These are phyloP conservation scores for Falco rusticolus DNA, from an alignment of 2,797 vertebrate genomes.

Conservation along the genomic window DNA sequence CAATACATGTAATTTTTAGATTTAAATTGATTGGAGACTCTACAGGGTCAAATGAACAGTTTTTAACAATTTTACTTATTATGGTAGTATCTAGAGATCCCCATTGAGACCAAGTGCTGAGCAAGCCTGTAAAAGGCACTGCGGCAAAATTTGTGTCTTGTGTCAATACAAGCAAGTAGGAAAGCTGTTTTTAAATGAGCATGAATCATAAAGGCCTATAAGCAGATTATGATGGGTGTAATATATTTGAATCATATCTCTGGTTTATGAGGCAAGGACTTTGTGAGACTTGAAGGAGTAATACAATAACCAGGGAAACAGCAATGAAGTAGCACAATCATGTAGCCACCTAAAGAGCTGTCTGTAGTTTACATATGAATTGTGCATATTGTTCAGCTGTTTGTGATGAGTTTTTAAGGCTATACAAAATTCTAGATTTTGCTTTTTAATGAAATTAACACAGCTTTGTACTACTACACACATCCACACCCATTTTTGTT, in stretches of 20 bases:
- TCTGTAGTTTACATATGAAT: not conserved
- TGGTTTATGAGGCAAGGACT: not conserved
- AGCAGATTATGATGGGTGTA: not conserved
- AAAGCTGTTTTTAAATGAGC: not conserved
- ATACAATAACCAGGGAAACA: not conserved
- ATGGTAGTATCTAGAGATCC: not conserved
- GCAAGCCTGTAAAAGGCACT: not conserved
- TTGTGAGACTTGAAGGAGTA: not conserved
- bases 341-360: not conserved
- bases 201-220: not conserved
- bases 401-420: not conserved
- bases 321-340: rapidly evolving
- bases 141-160: not conserved
- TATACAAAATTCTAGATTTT: not conserved
- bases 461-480: not conserved
- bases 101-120: not conserved
- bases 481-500: not conserved
- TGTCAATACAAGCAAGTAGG: not conserved
- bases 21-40: not conserved
- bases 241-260: not conserved
- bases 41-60: not conserved
- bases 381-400: not conserved
- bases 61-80: not conserved
- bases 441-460: not conserved
- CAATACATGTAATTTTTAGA: not conserved